Evolutionary conservation across 2,888 invertebrate genomes (phyloP).

Genomic region (Nomada hirtipes): DNA sequence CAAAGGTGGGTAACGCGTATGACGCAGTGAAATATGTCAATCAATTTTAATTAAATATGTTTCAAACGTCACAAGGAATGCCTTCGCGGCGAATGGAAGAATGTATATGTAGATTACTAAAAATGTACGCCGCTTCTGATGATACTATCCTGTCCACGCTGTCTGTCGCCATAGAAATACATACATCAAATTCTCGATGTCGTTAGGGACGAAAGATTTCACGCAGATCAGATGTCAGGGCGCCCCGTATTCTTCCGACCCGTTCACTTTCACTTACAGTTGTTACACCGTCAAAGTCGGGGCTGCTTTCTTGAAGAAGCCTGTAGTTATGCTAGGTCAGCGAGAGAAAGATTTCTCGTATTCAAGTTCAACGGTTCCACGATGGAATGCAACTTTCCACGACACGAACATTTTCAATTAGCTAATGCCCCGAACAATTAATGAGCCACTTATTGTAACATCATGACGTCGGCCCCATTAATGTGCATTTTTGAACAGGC

Average conservation of each 20-base stretch:
- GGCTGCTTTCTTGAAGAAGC: neutral
- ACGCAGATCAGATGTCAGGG: neutral
- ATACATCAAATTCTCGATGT: neutral
- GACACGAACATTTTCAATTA: slow-evolving; percentile 9
- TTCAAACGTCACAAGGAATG: no score
- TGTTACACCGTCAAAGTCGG: slow-evolving; percentile 40
- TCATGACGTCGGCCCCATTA: neutral
- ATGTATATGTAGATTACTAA: no score
- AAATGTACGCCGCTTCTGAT: neutral
- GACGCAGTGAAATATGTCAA: neutral
- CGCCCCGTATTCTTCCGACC: slow-evolving; percentile 22
- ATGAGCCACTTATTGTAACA: neutral
- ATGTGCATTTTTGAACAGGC: neutral
- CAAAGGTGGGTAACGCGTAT: neutral
- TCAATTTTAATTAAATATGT: no score
- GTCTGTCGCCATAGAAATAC: neutral
- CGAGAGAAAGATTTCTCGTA: slow-evolving; percentile 42
- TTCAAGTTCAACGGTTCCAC: slow-evolving; percentile 49
- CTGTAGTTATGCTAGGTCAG: slow-evolving; percentile 21
- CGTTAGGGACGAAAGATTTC: slow-evolving; percentile 24
- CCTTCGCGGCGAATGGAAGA: no score
- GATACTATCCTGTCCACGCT: neutral
- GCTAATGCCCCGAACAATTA: neutral
- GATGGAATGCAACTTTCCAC: slow-evolving; percentile 34
- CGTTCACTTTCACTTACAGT: slow-evolving; percentile 46